Conservation (phyloP, 2,888 invertebrate genomes). For the Drosophila lutescens region DNA sequence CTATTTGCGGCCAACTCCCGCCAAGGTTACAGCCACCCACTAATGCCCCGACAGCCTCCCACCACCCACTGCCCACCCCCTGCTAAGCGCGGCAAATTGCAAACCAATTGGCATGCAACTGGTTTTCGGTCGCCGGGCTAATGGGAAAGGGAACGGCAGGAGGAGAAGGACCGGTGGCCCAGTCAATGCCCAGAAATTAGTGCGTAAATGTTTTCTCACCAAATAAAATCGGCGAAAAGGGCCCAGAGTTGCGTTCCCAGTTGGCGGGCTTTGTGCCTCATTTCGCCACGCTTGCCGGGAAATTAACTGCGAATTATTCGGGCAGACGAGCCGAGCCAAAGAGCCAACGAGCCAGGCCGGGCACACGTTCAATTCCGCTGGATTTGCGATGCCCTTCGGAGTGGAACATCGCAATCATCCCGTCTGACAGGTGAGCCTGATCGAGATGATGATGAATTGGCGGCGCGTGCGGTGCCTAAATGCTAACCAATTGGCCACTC, state of each 20-base stretch:
- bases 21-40: slow-evolving; percentile 14
- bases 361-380: slow-evolving; percentile 67
- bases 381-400: slow-evolving; percentile 73
- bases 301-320: slow-evolving; percentile 81
- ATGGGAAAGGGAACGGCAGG: slow-evolving; percentile 50
- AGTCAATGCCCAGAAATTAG: slow-evolving; percentile 71
- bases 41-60: not conserved
- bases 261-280: slow-evolving; percentile 63
- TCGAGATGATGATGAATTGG: slow-evolving; percentile 64
- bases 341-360: slow-evolving; percentile 13
- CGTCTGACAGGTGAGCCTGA: slow-evolving; percentile 64
- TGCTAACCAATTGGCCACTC: slow-evolving; percentile 22
- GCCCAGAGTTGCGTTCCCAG: slow-evolving; percentile 19
- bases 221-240: slow-evolving; percentile 72
- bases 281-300: slow-evolving; percentile 78
- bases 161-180: slow-evolving; percentile 8
- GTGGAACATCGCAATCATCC: slow-evolving; percentile 13
- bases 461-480: slow-evolving; percentile 19
- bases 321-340: slow-evolving; percentile 42
- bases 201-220: slow-evolving; percentile 84
- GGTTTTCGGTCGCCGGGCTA: slow-evolving; percentile 56
- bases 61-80: slow-evolving; percentile 1
- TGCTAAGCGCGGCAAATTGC: slow-evolving; percentile 72
- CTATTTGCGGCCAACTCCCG: slow-evolving; percentile 76
- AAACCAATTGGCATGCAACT: slow-evolving; percentile 81